Evolutionary conservation across 1,140 invertebrate species (phyloP).

Genomic region (Radopholus similis): DNA sequence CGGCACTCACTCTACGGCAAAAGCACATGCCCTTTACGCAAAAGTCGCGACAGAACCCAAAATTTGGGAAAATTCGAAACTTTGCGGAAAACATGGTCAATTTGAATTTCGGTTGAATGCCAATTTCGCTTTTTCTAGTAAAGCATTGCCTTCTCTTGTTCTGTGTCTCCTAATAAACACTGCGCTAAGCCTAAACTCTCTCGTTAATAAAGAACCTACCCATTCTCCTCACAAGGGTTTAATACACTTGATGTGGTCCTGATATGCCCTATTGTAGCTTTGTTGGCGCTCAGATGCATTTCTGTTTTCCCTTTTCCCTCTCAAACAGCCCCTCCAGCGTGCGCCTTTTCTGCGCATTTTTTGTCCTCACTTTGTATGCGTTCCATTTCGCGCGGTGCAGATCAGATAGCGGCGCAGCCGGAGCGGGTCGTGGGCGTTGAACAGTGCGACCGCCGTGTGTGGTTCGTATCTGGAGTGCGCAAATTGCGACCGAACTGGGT

Average conservation of each 20-base stretch:
- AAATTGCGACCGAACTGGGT: constrained; percentile 10
- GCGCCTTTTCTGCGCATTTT: background rate
- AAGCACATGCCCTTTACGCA: background rate
- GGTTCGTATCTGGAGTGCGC: constrained; percentile 35
- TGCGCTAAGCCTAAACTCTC: background rate
- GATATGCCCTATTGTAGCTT: no score
- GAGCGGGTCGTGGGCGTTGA: constrained; percentile 35
- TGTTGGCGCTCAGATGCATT: no score
- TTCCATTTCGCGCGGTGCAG: background rate
- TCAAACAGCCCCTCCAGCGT: background rate
- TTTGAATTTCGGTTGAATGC: no score
- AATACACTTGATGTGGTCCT: no score
- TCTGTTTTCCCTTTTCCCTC: no score
- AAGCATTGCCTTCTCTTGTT: no score
- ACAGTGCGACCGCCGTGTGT: constrained; percentile 45
- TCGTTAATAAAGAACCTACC: background rate
- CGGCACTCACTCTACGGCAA: background rate
- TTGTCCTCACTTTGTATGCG: background rate
- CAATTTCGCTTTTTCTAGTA: no score
- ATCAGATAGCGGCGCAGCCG: background rate
- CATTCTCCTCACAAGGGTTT: background rate
- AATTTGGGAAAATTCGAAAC: no score
- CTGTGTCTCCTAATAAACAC: no score
- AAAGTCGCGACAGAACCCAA: no score
- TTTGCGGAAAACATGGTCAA: no score